These are phyloP conservation scores for Pasiphila rectangulata DNA, from an alignment of 2,888 invertebrate genomes.

Conservation along the genomic window DNA sequence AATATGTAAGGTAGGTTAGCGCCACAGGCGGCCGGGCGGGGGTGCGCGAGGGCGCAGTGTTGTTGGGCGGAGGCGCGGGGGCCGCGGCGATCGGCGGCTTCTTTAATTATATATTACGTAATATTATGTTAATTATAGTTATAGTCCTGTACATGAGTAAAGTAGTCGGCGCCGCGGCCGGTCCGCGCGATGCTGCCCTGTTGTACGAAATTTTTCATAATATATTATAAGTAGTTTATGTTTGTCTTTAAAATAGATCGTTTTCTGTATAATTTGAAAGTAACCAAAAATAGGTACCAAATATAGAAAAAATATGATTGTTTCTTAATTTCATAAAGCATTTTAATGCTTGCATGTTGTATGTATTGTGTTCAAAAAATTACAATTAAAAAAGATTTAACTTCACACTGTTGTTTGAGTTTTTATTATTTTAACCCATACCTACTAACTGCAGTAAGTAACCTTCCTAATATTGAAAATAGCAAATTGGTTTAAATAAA, in stretches of 20 bases:
- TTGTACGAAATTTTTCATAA: constrained; percentile 76
- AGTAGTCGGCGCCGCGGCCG: constrained; percentile 46
- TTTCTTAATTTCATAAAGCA: constrained; percentile 79
- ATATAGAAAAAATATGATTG: constrained; percentile 77
- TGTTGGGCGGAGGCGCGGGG: constrained; percentile 34
- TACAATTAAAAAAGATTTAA: constrained; percentile 75
- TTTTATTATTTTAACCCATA: constrained; percentile 13
- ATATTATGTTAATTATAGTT: constrained; percentile 45
- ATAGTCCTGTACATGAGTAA: constrained; percentile 48
- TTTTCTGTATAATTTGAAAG: constrained; percentile 76
- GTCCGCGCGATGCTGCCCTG: constrained; percentile 59
- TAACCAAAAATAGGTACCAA: constrained; percentile 81
- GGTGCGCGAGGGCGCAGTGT: constrained; percentile 23
- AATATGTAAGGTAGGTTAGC: constrained; percentile 53
- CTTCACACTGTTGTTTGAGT: constrained; percentile 36
- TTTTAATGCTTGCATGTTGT: constrained; percentile 81
- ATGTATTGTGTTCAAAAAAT: constrained; percentile 82
- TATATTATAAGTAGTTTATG: constrained; percentile 72
- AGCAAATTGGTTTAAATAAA: constrained; percentile 1
- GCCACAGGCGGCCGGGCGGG: constrained; percentile 32
- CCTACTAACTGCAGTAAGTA: no score
- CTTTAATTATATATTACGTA: constrained; percentile 46
- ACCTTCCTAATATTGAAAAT: no score
- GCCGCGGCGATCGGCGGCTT: constrained; percentile 38
- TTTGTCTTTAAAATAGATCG: constrained; percentile 75